A percentile compares a stretch with the other conserved stretches of the same genome.
Conservation (phyloP, 1,140 invertebrate species). For the Apis cerana region DNA sequence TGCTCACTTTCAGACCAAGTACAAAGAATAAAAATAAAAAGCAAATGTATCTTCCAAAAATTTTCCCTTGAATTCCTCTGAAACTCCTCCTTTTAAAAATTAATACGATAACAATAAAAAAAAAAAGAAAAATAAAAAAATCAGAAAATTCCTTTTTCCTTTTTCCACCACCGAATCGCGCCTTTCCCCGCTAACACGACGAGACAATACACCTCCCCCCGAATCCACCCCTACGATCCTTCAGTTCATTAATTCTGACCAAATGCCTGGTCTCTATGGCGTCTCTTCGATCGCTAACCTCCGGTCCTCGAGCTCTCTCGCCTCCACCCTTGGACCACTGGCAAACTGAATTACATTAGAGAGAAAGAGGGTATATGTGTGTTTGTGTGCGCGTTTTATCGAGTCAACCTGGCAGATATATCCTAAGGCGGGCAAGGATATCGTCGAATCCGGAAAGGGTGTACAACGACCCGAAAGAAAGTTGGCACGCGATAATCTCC, state of each 20-base stretch:
- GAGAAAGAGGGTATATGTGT: background rate
- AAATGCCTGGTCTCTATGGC: conserved; percentile 23
- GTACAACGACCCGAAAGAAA: background rate
- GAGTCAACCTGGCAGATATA: conserved; percentile 53
- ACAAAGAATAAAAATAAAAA: too few species aligned
- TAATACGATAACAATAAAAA: too few species aligned
- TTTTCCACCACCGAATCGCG: conserved; percentile 5
- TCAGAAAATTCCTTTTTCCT: conserved; percentile 20
- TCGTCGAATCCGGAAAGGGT: conserved; percentile 4
- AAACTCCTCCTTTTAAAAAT: too few species aligned
- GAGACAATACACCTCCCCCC: conserved; percentile 45
- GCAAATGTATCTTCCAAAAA: too few species aligned
- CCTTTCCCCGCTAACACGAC: background rate
- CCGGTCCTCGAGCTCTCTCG: background rate
- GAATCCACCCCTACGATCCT: conserved; percentile 55
- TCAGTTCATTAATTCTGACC: conserved; percentile 64
- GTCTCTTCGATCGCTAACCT: conserved; percentile 44
- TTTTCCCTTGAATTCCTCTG: too few species aligned
- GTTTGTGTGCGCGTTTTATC: conserved; percentile 52
- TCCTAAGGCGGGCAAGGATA: conserved; percentile 34
- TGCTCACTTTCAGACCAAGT: too few species aligned
- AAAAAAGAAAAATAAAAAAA: background rate
- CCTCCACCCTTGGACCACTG: background rate
- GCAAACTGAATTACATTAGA: conserved; percentile 65
- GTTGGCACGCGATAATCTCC: conserved; percentile 17